Conservation (phyloP, 2,888 invertebrate genomes). For the Liodrosophila aerea region DNA sequence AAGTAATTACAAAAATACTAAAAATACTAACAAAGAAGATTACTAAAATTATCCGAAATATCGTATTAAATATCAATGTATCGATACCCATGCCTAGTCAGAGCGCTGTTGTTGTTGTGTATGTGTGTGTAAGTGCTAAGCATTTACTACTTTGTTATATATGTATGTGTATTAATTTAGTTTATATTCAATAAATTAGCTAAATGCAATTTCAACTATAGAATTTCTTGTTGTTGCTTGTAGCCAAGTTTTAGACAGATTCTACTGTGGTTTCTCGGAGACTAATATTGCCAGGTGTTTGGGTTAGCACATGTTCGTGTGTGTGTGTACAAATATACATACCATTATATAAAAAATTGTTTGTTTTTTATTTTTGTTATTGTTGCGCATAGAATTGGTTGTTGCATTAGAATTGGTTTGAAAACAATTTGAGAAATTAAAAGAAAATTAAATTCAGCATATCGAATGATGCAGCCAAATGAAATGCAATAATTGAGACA, state of each 20-base stretch:
- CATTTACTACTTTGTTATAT: constrained; percentile 55
- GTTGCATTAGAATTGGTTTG: constrained; percentile 39
- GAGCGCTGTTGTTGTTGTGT: constrained; percentile 3
- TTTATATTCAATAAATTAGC: constrained; percentile 66
- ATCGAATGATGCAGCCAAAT: constrained; percentile 30
- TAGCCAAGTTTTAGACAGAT: constrained; percentile 14
- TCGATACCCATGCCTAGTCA: no score
- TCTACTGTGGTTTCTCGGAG: constrained; percentile 71
- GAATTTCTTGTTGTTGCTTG: constrained; percentile 24
- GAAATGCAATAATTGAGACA: constrained; percentile 16
- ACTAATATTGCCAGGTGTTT: constrained; percentile 43
- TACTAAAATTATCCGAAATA: no score
- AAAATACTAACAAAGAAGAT: no score
- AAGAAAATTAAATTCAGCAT: constrained; percentile 47
- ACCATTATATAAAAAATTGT: constrained; percentile 61
- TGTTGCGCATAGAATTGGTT: constrained; percentile 59
- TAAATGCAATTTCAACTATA: constrained; percentile 72
- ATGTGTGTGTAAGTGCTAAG: constrained; percentile 29
- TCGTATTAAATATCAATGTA: no score
- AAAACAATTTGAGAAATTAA: constrained; percentile 59
- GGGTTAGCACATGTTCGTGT: constrained; percentile 21
- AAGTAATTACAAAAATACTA: no score
- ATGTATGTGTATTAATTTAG: constrained; percentile 43
- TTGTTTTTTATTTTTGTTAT: constrained; percentile 45
- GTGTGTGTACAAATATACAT: constrained; percentile 77